Evolutionary conservation across 2,113 vertebrate genomes (phyloP), one percentile per base, ranked within the genome.

Genomic region (Lepus europaeus): DNA sequence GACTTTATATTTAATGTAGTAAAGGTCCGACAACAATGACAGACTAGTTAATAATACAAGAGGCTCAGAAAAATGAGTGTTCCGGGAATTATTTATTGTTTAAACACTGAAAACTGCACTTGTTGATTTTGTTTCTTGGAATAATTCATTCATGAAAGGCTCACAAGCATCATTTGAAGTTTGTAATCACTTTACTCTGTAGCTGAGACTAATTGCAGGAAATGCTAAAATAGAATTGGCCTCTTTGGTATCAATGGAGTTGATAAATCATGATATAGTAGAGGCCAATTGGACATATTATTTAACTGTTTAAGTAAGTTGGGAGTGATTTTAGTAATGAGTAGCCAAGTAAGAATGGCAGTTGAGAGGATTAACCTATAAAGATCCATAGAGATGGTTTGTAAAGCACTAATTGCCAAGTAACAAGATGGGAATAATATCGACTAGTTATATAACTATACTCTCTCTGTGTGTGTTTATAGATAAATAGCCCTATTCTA

Each of bases 41-140:
- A 53, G 70, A 79, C 17, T 87, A 31, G 53, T 81, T 4, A n/a
- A 92, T 78, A 2, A 73, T 19, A 77, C 31, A 49, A 63, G 86
- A 91, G 45, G 10, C 8, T 94, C 72, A 77, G 23, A 72, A 86
- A 85, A 73, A 0, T 73, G 59, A 10, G 9, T 9, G 13, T 68
- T 82, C 25, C 51, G 63, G 36, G 61, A 85, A 81, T 6, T 12
- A 70, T 33, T 89, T 81, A 39, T 29, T 88, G 1, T 49, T 11
- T 76, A 89, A 56, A 36, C 56, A 5, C 22, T 51, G 81, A 78
- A 76, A 74, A 76, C 19, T 8, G 14, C 39, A 51, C 25, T 73
- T 90, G 9, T 66, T 85, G 39, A 87, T 87, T 90, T 53, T 81
- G 13, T 78, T 94, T 70, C 33, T 87, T 45, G 2, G 20, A 72